These are phyloP conservation scores for Alviniconcha strummeri DNA, from an alignment of 2,888 invertebrate species.

Conservation along the genomic window DNA sequence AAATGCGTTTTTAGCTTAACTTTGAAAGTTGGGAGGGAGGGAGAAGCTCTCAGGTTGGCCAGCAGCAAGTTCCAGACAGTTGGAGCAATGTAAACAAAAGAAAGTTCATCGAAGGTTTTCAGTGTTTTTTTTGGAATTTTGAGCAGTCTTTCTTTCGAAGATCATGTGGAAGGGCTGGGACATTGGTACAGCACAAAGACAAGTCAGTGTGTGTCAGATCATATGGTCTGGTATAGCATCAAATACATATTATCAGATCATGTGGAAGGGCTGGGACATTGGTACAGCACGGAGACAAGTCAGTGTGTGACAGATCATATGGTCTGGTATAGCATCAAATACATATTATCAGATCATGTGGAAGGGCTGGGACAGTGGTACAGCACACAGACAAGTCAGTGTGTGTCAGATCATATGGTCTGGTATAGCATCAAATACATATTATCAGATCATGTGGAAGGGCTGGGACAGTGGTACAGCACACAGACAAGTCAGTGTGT, in stretches of 20 bases:
- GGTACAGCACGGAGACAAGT: constrained; percentile 15
- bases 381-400: constrained; percentile 3
- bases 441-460: not conserved
- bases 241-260: too few relatives aligned
- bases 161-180: not conserved
- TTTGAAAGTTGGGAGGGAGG: too few relatives aligned
- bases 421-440: not conserved
- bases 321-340: not conserved
- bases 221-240: not conserved
- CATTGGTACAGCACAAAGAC: constrained; percentile 22
- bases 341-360: too few relatives aligned
- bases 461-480: constrained; percentile 25
- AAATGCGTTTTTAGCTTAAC: too few relatives aligned
- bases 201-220: not conserved
- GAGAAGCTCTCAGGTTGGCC: too few relatives aligned
- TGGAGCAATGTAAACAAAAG: too few relatives aligned
- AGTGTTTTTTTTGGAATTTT: too few relatives aligned
- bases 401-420: not conserved
- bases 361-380: constrained; percentile 15
- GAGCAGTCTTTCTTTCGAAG: too few relatives aligned
- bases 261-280: constrained; percentile 11
- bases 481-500: not conserved
- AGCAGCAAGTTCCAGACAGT: too few relatives aligned
- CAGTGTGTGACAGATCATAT: not conserved
- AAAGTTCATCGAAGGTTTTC: too few relatives aligned